A percentile compares a stretch with the other conserved stretches of the same genome.
phyloP scores from a whole-genome alignment of 1,140 invertebrate genomes.

The Coelopa frigida region DNA sequence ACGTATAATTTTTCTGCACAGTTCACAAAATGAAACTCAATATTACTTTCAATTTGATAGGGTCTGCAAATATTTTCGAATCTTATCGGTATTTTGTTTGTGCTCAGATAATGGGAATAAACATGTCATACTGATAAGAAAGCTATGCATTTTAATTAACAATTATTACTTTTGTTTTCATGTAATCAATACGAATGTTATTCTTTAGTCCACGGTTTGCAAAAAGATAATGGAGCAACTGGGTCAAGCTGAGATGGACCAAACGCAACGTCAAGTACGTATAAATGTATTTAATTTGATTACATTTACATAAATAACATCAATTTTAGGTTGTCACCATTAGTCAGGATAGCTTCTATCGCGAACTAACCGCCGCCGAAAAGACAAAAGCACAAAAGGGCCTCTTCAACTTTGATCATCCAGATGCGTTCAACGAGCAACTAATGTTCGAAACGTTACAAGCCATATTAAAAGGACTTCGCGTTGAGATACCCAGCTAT shows the following conservation, averaged over 20 bases:
- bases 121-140: too few relatives aligned
- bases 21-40: not conserved
- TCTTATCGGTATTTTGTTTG: too few relatives aligned
- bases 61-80: too few relatives aligned
- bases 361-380: slow-evolving; percentile 74
- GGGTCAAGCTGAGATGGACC: slow-evolving; percentile 83
- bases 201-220: slow-evolving; percentile 84
- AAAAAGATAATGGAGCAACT: slow-evolving; percentile 91
- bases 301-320: not conserved
- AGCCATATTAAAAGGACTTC: slow-evolving; percentile 73
- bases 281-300: not conserved
- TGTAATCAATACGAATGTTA: not conserved
- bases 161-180: slow-evolving; percentile 40
- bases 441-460: slow-evolving; percentile 69
- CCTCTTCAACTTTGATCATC: slow-evolving; percentile 97
- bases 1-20: not conserved
- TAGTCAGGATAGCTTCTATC: slow-evolving; percentile 94
- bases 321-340: slow-evolving; percentile 61
- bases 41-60: not conserved
- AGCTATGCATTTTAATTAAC: slow-evolving; percentile 3
- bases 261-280: slow-evolving; percentile 75
- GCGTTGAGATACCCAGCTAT: slow-evolving; percentile 83
- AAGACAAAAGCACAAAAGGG: slow-evolving; percentile 79
- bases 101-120: too few relatives aligned
- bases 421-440: slow-evolving; percentile 85